Percentiles rank a stretch among this genome's conserved stretches.
phyloP scores from a whole-genome alignment of 2,113 vertebrate genomes.

The Hypocryptadius cinnamomeus region DNA sequence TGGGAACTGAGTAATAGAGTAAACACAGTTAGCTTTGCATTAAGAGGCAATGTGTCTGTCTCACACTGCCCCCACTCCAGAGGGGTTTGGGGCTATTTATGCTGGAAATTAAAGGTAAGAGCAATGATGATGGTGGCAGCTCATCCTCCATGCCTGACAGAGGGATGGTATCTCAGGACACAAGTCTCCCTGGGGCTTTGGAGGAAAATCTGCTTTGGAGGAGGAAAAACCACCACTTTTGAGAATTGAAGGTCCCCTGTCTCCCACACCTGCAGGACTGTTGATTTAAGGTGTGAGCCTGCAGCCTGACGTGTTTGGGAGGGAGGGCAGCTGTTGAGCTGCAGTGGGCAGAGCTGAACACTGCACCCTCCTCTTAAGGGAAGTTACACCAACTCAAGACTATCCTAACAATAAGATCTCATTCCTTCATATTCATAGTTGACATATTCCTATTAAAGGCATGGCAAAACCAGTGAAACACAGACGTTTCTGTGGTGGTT shows the following conservation, averaged over 20 bases:
- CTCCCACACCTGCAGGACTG: neutral
- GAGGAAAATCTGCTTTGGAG: neutral
- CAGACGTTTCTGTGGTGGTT: neutral
- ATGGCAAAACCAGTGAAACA: neutral
- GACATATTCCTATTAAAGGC: neutral
- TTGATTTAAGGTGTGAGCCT: neutral
- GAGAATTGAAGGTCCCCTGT: neutral
- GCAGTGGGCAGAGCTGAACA: neutral
- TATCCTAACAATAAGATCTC: neutral
- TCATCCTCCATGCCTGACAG: neutral
- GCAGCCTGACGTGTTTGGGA: neutral
- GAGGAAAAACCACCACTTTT: neutral
- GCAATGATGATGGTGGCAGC: neutral
- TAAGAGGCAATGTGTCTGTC: neutral
- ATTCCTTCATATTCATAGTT: neutral
- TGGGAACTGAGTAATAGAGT: conserved; percentile 35
- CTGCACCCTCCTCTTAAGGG: neutral
- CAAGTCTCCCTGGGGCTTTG: neutral
- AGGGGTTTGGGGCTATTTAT: neutral
- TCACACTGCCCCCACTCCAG: neutral
- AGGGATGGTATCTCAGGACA: neutral
- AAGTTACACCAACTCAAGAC: neutral
- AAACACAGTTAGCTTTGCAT: conserved; percentile 14
- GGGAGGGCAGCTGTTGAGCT: neutral
- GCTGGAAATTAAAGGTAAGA: neutral